These are phyloP conservation scores for Gari tellinella DNA, from an alignment of 2,888 invertebrate genomes.

Conservation along the genomic window DNA sequence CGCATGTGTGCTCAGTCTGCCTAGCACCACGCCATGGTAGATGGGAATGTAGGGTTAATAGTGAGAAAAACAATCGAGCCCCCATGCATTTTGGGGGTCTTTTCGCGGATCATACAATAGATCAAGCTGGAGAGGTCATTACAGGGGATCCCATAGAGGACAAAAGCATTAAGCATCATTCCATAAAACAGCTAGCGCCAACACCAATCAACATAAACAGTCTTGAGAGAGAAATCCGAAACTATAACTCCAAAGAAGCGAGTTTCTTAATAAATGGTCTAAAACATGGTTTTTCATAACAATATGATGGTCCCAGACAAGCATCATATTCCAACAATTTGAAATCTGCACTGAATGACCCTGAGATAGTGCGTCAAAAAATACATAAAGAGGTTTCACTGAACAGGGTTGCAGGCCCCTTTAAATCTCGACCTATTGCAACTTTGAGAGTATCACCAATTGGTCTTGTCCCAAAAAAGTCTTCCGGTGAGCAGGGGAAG, in stretches of 20 bases:
- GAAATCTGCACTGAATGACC: conserved; percentile 10
- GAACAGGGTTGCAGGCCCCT: conserved; percentile 34
- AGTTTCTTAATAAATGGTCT: conserved; percentile 17
- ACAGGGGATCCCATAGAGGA: background rate
- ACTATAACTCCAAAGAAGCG: conserved; percentile 3
- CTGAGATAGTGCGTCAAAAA: conserved; percentile 7
- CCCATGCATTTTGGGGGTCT: background rate
- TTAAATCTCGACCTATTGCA: conserved; percentile 4
- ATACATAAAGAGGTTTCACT: conserved; percentile 8
- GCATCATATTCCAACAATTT: conserved; percentile 2
- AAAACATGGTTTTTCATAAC: conserved; percentile 5
- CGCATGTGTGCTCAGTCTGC: background rate
- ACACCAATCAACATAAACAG: conserved; percentile 8
- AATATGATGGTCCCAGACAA: conserved; percentile 12
- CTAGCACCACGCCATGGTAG: background rate
- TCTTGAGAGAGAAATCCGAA: background rate
- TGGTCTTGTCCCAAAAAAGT: conserved; percentile 41
- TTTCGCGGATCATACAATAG: background rate
- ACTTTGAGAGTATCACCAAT: conserved; percentile 28
- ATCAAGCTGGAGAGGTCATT: background rate
- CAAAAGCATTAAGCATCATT: background rate
- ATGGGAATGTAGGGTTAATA: background rate
- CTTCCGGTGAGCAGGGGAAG: conserved; percentile 5
- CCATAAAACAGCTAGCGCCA: background rate
- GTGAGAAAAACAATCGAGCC: background rate